phyloP scores from a whole-genome alignment of 2,113 vertebrate genomes.

The Apteryx owenii region DNA sequence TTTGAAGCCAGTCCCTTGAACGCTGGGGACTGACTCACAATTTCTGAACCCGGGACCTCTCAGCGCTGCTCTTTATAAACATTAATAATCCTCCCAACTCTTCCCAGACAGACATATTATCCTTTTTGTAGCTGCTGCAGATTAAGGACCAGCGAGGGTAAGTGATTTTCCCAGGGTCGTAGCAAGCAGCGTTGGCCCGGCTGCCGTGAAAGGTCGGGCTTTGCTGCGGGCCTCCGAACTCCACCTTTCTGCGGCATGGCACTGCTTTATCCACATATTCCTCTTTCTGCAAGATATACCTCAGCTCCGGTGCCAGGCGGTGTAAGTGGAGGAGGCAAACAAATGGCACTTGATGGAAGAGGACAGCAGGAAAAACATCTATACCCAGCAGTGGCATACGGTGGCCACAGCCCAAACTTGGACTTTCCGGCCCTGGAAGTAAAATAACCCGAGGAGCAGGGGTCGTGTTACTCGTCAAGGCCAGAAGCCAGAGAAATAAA shows the following conservation, averaged over 20 bases:
- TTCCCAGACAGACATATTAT: neutral
- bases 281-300: neutral
- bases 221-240: neutral
- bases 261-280: rapidly evolving
- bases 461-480: no score
- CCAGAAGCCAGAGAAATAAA: neutral
- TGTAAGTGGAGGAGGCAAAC: neutral
- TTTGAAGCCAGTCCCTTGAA: neutral
- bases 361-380: neutral
- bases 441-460: neutral
- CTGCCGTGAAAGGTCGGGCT: neutral
- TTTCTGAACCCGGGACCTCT: neutral
- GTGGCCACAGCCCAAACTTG: neutral
- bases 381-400: neutral
- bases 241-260: neutral
- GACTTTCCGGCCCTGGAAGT: neutral
- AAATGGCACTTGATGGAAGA: neutral
- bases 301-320: neutral
- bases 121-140: neutral
- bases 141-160: neutral
- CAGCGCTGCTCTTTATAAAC: neutral
- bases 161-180: neutral
- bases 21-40: rapidly evolving
- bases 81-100: rapidly evolving
- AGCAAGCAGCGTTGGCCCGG: neutral